Percentiles rank a stretch among this genome's conserved stretches.
Evolutionary conservation across 2,888 invertebrate species (phyloP).

Genomic region (Eilema sororculum): DNA sequence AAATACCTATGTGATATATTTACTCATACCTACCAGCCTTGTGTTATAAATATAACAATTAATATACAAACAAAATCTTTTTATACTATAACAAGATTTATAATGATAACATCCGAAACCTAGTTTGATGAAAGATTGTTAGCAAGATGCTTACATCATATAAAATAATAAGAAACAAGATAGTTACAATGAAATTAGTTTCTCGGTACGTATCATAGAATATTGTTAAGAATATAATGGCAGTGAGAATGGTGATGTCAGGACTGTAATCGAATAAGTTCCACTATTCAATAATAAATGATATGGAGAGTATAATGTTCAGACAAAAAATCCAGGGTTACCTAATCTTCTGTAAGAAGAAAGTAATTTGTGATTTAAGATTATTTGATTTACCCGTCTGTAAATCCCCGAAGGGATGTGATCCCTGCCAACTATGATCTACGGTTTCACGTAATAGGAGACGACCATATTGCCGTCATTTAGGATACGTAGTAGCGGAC

Average conservation of each 20-base stretch:
- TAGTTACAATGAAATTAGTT: background rate
- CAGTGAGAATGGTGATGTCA: background rate
- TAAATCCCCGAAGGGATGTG: too few relatives aligned
- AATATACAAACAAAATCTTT: background rate
- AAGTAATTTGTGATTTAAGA: too few relatives aligned
- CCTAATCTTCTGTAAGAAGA: too few relatives aligned
- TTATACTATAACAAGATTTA: background rate
- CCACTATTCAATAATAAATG: background rate
- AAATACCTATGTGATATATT: background rate
- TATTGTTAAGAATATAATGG: background rate
- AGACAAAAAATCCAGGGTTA: too few relatives aligned
- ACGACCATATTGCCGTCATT: too few relatives aligned
- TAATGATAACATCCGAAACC: background rate
- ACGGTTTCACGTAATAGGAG: too few relatives aligned
- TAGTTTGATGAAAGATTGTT: background rate
- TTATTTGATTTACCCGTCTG: too few relatives aligned
- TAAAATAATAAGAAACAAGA: conserved; percentile 5
- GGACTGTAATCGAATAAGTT: conserved; percentile 1
- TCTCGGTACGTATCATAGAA: background rate
- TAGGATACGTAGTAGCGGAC: too few relatives aligned
- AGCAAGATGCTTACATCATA: background rate
- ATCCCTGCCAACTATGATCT: too few relatives aligned
- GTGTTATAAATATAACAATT: background rate
- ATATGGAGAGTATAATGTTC: background rate
- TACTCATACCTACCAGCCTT: background rate